Conservation (phyloP, 2,797 vertebrate genomes). For the Lithobates pipiens region DNA sequence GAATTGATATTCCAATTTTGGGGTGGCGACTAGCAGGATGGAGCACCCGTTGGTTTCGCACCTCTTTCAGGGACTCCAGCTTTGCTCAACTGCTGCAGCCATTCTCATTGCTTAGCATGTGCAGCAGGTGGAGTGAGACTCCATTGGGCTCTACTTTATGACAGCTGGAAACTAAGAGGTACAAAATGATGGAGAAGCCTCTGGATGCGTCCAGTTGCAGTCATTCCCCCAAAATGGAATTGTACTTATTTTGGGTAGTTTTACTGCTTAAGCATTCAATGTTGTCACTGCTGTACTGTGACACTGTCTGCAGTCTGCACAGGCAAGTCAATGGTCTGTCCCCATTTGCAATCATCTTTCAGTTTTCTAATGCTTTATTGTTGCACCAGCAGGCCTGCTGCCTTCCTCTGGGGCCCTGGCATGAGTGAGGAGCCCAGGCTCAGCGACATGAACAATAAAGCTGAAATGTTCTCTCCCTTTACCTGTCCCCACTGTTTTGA, state of each 20-base stretch:
- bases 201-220: neutral
- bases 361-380: neutral
- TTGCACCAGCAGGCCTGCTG: neutral
- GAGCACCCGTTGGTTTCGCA: no score
- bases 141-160: no score
- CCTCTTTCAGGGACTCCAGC: neutral
- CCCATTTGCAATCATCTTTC: neutral
- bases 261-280: neutral
- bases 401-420: neutral
- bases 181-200: neutral
- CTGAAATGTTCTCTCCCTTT: slow-evolving; percentile 1
- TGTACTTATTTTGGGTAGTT: no score
- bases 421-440: neutral
- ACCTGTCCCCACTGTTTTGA: neutral
- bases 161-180: no score
- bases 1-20: neutral
- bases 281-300: neutral
- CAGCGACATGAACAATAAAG: neutral
- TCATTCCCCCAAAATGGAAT: neutral
- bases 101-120: neutral
- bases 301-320: neutral
- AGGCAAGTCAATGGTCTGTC: neutral
- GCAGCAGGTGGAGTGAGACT: neutral
- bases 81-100: neutral
- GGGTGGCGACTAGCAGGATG: no score